Evolutionary conservation across 2,113 vertebrate genomes (phyloP).

Genomic region (Guaruba guarouba): DNA sequence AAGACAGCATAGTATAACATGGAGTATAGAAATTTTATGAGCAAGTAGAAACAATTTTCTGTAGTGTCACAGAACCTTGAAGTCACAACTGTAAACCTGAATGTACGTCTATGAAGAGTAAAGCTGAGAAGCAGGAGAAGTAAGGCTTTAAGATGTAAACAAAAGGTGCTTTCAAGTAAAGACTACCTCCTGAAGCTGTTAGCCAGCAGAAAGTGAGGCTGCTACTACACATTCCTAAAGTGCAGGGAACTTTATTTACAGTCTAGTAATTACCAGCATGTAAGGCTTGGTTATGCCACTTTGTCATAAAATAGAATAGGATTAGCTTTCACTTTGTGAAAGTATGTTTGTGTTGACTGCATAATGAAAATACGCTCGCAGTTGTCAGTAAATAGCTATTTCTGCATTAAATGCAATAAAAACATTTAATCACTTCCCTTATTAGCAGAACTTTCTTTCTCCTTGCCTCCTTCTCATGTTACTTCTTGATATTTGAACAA

Average conservation of each 20-base stretch:
- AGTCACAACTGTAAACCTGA: background rate
- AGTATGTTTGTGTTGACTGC: background rate
- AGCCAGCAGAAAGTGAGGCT: background rate
- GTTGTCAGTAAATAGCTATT: background rate
- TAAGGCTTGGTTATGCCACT: background rate
- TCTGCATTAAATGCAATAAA: background rate
- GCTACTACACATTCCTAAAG: background rate
- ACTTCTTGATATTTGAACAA: background rate
- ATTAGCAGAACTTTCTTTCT: background rate
- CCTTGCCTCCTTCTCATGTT: background rate
- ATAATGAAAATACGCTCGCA: background rate
- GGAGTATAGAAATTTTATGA: background rate
- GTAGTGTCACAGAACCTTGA: background rate
- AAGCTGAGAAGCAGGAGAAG: background rate
- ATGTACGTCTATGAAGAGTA: background rate
- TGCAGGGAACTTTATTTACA: background rate
- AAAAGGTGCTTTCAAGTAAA: rapidly evolving
- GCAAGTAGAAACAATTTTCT: background rate
- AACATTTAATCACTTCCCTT: background rate
- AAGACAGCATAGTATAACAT: background rate
- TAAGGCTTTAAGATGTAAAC: background rate
- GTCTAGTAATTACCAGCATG: background rate
- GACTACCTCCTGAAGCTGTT: background rate
- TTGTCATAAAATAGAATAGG: background rate
- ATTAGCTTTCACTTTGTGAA: background rate